Evolutionary conservation across 2,113 vertebrate genomes (phyloP), one percentile per base, ranked within the genome.

Genomic region (Symphodus melops): DNA sequence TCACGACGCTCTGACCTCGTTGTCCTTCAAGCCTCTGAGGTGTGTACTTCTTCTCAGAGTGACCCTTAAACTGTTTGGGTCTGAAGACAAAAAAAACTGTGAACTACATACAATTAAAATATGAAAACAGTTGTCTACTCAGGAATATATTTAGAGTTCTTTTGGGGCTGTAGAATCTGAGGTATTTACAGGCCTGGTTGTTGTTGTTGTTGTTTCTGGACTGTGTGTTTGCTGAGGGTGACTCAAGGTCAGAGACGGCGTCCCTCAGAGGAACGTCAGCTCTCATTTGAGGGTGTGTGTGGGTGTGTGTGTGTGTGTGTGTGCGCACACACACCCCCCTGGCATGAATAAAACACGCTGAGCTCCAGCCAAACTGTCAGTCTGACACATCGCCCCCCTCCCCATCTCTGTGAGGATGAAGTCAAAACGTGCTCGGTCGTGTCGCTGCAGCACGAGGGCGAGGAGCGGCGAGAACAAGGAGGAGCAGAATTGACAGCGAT

Each of bases 281-380:
- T 84, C 41, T 69, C 63, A 75, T 84, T 75, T 79, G 37, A 44
- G 72, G 36, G 21, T 10, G 55, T 70, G 60, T 49, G 36, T 37
- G 4, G 44, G 54, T 42, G 59, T 51, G 67, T 44, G 53, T 28
- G 17, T 54, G 48, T 52, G 53, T 58, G 46, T 8, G 46, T 48
- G 46, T 48, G 46, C 16, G 51, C 51, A 57, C 53, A 33, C 28
- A 33, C 4, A 33, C 28, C 51, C 28, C n/a, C 33, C 28, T 17
- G 56, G 33, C 76, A 82, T 82, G 52, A 86, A 82, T 74, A 68
- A 87, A 82, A 77, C 75, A 79, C 19, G 17, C 28, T 49, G 60
- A 81, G 66, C 60, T 46, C 62, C 42, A 54, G 63, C 55, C 53
- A 33, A 74, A 62, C 60, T 56, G 42, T 77, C 64, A 77, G 28